Base-by-base conservation (phyloP, 2,113 vertebrate genomes). In the Ailuropoda melanoleuca region DNA sequence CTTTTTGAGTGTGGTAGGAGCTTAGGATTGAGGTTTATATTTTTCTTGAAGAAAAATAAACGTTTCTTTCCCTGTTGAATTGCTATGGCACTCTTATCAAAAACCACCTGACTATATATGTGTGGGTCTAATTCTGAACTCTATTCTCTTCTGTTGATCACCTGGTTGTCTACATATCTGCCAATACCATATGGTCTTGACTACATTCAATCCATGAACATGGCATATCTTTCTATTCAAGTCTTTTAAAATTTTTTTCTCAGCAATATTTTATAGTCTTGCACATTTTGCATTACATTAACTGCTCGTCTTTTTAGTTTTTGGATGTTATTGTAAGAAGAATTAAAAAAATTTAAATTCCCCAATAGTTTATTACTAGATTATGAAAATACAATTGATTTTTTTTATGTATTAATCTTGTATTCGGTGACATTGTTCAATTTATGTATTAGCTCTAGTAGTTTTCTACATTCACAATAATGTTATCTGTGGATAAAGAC, bases 281-380 rank as follows among this genome's bases (percentile, higher is more conserved):
- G 53, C 9, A 66, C 24, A 85, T 64, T 19, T 80, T 96, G 12
- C 39, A 75, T 86, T 92, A 75, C 8, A 66, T 74, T 91, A 50
- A 72, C 72, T 80, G 48, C 58, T 94, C 37, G 53, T 92, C 64
- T 72, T 95, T 96, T 97, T 83, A 82, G 46, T 29, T 95, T 92
- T 94, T 23, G 15, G 87, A 90, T 77, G 26, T 12, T 68, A 84
- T 83, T 46, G 0, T 46, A 91, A 95, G 37, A 58, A 39, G 68
- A 64, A 84, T 88, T 48, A 10, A 72, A 68, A 77, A 18, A 37
- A n/a, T 87, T 87, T 17, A 24, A 90, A 88, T 88, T 97, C n/a
- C 8, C 23, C n/a, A 53, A 21, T 80, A 88, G 82, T 48, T 83
- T 66, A 48, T 72, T 46, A 72, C 55, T 72, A 53, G 70, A 68